Evolutionary conservation across 1,140 invertebrate genomes (phyloP), one percentile per base, ranked within the genome.

Genomic region (Solenopsis fugax): DNA sequence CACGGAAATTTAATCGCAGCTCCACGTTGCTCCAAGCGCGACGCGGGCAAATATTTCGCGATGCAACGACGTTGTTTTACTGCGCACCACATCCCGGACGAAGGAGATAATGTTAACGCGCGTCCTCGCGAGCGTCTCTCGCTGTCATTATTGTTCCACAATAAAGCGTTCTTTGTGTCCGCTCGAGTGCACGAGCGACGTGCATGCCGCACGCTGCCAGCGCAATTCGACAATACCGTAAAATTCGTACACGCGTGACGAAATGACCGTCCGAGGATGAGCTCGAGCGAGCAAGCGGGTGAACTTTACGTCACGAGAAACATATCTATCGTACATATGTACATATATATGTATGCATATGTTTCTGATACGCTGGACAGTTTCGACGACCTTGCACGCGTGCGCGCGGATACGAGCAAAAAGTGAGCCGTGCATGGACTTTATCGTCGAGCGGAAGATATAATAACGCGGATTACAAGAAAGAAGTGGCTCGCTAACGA

Each of bases 171-270:
- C 87, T 90, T 90, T 91, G 71, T 88, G 58, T 37, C 60, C 34
- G 9, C 48, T 37, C 24, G 54, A 76, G 52, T 37, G 29, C 84
- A 56, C 58, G 52, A 64, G 18, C 4, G 29, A 34, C 34, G 37
- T 54, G 60, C 48, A 56, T 73, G 54, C 54, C 62, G 62, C 45
- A 34, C 29, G 67, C 18, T 16, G 29, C 37, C 29, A 64, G 50
- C 77, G 64, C n/a, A n/a, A 71, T 67, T 37, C 41, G 21, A 60
- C 76, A 80, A 88, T 85, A 82, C 81, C 88, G 86, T 88, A 87
- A 91, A 91, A 91, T 86, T 87, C 82, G 81, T 64, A 87, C 65
- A 81, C 87, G 85, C 87, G 84, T 89, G 82, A 91, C 87, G 77
- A 90, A 93, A 91, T 86, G 81, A 91, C 86, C 86, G 21, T 88